Evolutionary conservation across 1,140 invertebrate genomes (phyloP).

Genomic region (Chlorops oryzae): DNA sequence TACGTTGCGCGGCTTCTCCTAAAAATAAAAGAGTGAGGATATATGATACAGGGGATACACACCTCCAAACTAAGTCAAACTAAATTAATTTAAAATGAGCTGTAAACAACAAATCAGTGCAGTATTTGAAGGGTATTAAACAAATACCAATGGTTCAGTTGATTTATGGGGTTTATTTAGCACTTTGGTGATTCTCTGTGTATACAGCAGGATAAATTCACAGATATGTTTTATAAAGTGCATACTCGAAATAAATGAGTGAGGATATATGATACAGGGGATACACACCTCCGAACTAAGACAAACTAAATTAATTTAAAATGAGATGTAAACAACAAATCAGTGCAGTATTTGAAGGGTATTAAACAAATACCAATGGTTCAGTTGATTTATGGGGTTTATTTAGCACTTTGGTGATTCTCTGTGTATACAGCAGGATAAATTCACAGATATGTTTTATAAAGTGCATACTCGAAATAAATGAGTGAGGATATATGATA

Average conservation of each 20-base stretch:
- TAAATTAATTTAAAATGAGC: background rate
- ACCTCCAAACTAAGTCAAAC: too few relatives aligned
- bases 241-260: too few relatives aligned
- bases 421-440: too few relatives aligned
- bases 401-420: constrained; percentile 39
- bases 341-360: constrained; percentile 41
- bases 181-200: too few relatives aligned
- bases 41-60: too few relatives aligned
- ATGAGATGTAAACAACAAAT: constrained; percentile 34
- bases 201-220: too few relatives aligned
- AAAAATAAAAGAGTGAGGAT: constrained; percentile 13
- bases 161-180: constrained; percentile 32
- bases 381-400: constrained; percentile 33
- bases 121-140: constrained; percentile 31
- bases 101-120: constrained; percentile 46
- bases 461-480: too few relatives aligned
- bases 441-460: too few relatives aligned
- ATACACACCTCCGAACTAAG: too few relatives aligned
- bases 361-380: constrained; percentile 45
- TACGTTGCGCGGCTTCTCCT: constrained; percentile 86
- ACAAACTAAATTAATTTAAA: background rate
- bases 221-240: too few relatives aligned
- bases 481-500: too few relatives aligned
- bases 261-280: too few relatives aligned
- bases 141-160: constrained; percentile 47